These are phyloP conservation scores for Tetragnatha montana DNA, from an alignment of 2,888 invertebrate species.

Conservation along the genomic window DNA sequence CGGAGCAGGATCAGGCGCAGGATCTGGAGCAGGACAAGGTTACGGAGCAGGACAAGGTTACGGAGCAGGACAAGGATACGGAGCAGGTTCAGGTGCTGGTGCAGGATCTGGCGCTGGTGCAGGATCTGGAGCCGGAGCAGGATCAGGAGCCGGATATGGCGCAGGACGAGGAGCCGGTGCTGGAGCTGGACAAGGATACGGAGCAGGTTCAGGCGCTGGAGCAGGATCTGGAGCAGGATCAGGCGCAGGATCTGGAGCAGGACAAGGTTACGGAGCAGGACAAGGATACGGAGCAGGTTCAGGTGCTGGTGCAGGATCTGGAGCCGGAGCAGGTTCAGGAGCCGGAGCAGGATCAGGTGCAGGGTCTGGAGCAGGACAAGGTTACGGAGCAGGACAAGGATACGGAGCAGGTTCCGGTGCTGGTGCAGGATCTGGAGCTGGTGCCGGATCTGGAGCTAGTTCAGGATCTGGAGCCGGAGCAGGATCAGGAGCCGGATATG, in stretches of 20 bases:
- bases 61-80: neutral
- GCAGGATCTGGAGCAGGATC: neutral
- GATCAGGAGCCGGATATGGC: too few relatives aligned
- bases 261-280: neutral
- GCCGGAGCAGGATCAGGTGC: conserved; percentile 1
- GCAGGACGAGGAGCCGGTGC: too few relatives aligned
- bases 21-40: too few relatives aligned
- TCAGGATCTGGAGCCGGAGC: neutral
- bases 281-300: neutral
- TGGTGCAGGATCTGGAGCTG: conserved; percentile 5
- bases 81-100: too few relatives aligned
- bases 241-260: conserved; percentile 8
- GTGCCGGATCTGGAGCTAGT: neutral
- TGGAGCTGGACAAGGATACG: too few relatives aligned
- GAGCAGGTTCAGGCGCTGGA: neutral
- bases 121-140: too few relatives aligned
- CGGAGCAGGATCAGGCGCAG: too few relatives aligned
- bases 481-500: neutral
- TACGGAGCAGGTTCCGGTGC: neutral
- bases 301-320: neutral
- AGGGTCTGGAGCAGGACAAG: neutral
- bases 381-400: neutral
- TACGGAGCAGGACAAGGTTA: too few relatives aligned
- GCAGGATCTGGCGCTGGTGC: too few relatives aligned
- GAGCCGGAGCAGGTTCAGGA: neutral